A percentile compares a stretch with the other conserved stretches of the same genome.
Evolutionary conservation across 1,140 invertebrate genomes (phyloP).

Genomic region (Drosophila melanogaster): DNA sequence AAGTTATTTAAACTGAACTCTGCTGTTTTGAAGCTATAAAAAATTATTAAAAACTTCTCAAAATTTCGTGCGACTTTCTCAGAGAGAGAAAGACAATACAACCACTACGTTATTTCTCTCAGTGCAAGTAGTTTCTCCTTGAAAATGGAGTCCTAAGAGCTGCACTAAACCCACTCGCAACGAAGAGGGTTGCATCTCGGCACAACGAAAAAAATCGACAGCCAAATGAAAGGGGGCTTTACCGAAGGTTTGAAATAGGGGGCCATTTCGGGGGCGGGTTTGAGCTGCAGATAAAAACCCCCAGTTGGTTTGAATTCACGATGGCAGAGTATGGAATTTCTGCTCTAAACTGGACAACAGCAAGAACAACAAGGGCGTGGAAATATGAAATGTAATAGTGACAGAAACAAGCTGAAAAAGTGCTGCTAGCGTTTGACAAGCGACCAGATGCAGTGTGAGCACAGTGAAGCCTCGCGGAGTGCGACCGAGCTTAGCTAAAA

Average conservation of each 20-base stretch:
- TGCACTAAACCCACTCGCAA: constrained; percentile 19
- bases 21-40: no score
- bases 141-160: background rate
- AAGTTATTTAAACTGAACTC: no score
- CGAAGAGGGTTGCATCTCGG: background rate
- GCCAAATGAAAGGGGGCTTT: constrained; percentile 8
- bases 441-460: constrained; percentile 31
- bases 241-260: no score
- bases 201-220: background rate
- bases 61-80: no score
- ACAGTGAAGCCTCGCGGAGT: constrained; percentile 38
- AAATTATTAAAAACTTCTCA: no score
- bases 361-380: constrained; percentile 24
- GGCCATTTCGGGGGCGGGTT: no score
- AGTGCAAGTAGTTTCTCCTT: background rate
- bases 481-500: constrained; percentile 51
- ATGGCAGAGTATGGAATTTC: constrained; percentile 29
- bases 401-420: constrained; percentile 74
- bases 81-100: no score
- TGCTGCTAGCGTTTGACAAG: constrained; percentile 68
- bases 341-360: constrained; percentile 25
- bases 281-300: no score
- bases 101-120: no score
- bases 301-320: background rate
- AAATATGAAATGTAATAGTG: constrained; percentile 80